Evolutionary conservation across 2,888 invertebrate species (phyloP), one percentile per base, ranked within the genome.

Genomic region (Eilema griseolum): DNA sequence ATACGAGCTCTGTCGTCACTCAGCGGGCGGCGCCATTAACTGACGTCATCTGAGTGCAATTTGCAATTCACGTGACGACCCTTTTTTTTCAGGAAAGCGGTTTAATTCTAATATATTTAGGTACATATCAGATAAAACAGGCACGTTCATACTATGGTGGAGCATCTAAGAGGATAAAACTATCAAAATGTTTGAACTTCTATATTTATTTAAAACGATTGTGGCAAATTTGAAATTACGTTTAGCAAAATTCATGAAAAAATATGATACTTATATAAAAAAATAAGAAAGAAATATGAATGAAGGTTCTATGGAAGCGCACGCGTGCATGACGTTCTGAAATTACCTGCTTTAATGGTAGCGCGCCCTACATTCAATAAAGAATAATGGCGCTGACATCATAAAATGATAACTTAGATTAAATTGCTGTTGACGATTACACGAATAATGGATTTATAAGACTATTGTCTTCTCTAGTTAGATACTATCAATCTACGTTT

Each of bases 321-420:
- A 72, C 57, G 79, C 81, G 83, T 81, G 81, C 81, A 79, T 70
- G 60, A 71, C 81, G 82, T 70, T 69, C 20, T 31, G 65, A 69
- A 59, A 23, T 62, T 20, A 46, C 31, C 16, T 11, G 52, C 20
- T 28, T 33, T 65, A 65, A 79, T 76, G 67, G 69, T 63, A 24
- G 52, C n/a, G 67, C 82, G 63, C 77, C 77, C 71, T 31, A 41
- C n/a, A 66, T 46, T 57, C 28, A 61, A 33, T 31, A 14, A 59
- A 28, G 12, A 69, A 68, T 62, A 28, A 64, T 11, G 46, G 46
- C 14, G n/a, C 31, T 31, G 24, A 64, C 41, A 64, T 65, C 26
- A 61, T 60, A 26, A 12, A 66, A 66, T 23, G 16, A 57, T 26
- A 23, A 20, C 12, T 37, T 37, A 60, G 10, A 37, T 60, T 20